Base-by-base conservation (phyloP, 1,140 invertebrate genomes). In the Belonocnema kinseyi region DNA sequence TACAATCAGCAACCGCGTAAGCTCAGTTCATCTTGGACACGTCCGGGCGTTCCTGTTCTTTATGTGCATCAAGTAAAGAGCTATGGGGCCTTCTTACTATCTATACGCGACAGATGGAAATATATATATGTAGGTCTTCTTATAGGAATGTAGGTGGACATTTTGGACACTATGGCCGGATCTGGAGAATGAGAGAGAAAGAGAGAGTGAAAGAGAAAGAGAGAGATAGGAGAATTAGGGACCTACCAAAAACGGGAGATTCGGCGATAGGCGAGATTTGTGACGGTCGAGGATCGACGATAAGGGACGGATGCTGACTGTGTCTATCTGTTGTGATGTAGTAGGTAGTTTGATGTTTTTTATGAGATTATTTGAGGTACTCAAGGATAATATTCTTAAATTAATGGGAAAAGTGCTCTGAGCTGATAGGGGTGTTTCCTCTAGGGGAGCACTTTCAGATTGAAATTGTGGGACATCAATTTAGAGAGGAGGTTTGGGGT, bases 231-330 rank as follows among this genome's bases (percentile, higher is more conserved):
- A 82, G 85, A 84, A 88, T 88, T 86, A 86, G 86, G 86, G 85
- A 85, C 84, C 85, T 82, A 88, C 88, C 87, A 86, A 89, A 89
- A 89, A 90, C 85, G 78, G 84, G 81, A 87, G 89, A 90, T 90
- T 80, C 78, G 77, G 78, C 85, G 89, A 90, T 90, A 90, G 78
- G 53, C 77, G 82, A 88, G 89, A 90, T 90, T 90, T 90, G 89
- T 90, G 86, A 86, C 82, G 85, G 86, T 86, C 83, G 83, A 85
- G 89, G 85, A 77, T 82, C 85, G 83, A 82, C 82, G 89, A 90
- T 89, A 90, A 90, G 88, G 86, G 80, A 73, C 70, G 66, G 70
- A 73, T 73, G 50, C 13, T 72, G 77, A 77, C 72, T 81, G 78
- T 80, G 78, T 83, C 82, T 77, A 80, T 75, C 77, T 54, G n/a